Conservation (phyloP, 1,140 invertebrate species). For the Pygmarrhopalites habei region DNA sequence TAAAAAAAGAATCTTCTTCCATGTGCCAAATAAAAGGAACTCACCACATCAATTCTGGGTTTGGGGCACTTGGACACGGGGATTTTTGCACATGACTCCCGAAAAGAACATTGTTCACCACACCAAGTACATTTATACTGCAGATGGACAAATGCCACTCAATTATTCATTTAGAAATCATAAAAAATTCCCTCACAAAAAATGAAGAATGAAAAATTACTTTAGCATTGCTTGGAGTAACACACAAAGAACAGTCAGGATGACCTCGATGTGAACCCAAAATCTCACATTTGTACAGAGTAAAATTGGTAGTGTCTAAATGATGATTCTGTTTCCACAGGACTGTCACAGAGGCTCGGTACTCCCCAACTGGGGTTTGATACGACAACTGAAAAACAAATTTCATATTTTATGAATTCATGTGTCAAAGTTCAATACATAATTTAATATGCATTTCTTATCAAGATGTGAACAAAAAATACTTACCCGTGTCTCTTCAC, state of each 20-base stretch:
- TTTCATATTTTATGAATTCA: not conserved
- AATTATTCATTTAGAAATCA: no score
- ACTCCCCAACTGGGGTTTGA: conserved; percentile 73
- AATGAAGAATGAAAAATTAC: no score
- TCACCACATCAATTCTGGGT: conserved; percentile 82
- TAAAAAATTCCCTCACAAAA: no score
- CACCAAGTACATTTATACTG: conserved; percentile 94
- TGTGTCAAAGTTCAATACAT: no score
- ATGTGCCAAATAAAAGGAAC: no score
- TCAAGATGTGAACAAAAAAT: no score
- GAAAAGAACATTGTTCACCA: conserved; percentile 73
- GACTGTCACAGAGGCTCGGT: conserved; percentile 78
- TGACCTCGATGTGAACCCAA: conserved; percentile 83
- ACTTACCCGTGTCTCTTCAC: conserved; percentile 72
- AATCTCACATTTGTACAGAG: conserved; percentile 89
- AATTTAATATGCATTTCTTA: no score
- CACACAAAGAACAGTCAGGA: conserved; percentile 88
- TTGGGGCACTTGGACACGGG: conserved; percentile 76
- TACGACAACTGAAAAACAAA: conserved; percentile 65
- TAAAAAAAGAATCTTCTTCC: no score
- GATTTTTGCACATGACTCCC: conserved; percentile 65
- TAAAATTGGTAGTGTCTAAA: conserved; percentile 79
- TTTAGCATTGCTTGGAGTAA: conserved; percentile 69
- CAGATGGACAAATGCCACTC: no score
- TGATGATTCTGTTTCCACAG: conserved; percentile 90